phyloP scores from a whole-genome alignment of 2,113 vertebrate species.

The Platysternon megacephalum region DNA sequence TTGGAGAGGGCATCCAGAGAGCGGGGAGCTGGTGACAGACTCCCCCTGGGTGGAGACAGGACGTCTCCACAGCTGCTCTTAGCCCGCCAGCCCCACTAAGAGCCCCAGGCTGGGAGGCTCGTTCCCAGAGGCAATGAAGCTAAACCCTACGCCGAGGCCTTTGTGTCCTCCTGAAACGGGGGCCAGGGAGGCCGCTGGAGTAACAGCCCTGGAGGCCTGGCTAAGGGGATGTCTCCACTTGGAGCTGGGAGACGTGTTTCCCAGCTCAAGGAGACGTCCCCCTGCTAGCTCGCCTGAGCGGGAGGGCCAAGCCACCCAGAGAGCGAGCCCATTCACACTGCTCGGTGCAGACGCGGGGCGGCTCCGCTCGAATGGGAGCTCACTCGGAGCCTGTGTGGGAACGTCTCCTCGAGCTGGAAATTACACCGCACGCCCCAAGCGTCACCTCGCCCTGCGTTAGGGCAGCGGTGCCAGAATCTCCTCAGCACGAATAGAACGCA shows the following conservation, averaged over 20 bases:
- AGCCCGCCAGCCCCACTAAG: too few species aligned
- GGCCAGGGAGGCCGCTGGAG: too few species aligned
- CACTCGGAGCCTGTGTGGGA: rapidly evolving
- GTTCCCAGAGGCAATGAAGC: not conserved
- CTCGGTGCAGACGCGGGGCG: not conserved
- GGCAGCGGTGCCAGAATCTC: too few species aligned
- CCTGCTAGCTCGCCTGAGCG: too few species aligned
- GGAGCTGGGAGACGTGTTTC: not conserved
- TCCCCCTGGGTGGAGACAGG: not conserved
- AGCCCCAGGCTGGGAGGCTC: too few species aligned
- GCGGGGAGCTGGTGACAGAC: not conserved
- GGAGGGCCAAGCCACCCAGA: not conserved
- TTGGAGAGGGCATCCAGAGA: not conserved
- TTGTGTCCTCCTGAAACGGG: not conserved
- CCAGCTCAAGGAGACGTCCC: not conserved
- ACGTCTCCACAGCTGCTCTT: not conserved
- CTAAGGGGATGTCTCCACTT: not conserved
- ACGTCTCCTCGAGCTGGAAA: too few species aligned
- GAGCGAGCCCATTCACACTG: not conserved
- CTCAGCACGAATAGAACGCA: too few species aligned
- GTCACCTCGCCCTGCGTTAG: too few species aligned
- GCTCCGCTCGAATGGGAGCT: too few species aligned
- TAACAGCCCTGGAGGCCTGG: not conserved
- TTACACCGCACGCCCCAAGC: too few species aligned
- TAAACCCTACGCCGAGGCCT: not conserved